Percentiles rank a stretch among this genome's conserved stretches.
Evolutionary conservation across 2,113 vertebrate genomes (phyloP).

Genomic region (Hiodon alosoides): DNA sequence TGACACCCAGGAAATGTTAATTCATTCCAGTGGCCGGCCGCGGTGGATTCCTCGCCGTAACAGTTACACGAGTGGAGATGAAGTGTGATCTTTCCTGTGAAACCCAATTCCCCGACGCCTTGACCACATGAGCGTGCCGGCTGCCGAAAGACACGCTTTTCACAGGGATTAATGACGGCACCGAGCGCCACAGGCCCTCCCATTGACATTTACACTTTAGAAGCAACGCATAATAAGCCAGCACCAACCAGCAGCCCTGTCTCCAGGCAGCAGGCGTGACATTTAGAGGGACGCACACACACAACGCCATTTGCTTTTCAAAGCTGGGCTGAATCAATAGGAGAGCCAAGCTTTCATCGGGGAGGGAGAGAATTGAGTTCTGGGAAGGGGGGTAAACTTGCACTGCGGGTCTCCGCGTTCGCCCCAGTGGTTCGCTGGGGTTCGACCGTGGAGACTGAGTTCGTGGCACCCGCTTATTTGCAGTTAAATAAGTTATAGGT

Average conservation of each 20-base stretch:
- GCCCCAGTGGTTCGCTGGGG: neutral
- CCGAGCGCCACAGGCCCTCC: conserved; percentile 9
- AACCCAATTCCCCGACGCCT: neutral
- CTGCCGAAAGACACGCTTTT: conserved; percentile 5
- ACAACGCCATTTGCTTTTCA: conserved; percentile 12
- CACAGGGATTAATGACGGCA: conserved; percentile 18
- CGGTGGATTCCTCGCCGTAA: neutral
- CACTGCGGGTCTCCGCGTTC: neutral
- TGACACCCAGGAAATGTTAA: neutral
- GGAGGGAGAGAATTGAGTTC: neutral
- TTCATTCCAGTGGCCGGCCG: neutral
- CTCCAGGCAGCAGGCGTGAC: conserved; percentile 18
- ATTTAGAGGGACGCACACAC: conserved; percentile 1
- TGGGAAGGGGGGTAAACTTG: neutral
- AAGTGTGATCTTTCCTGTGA: neutral
- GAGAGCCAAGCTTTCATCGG: neutral
- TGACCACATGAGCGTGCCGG: neutral
- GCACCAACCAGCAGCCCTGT: neutral
- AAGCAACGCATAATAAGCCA: conserved; percentile 5
- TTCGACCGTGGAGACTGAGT: neutral
- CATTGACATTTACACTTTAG: conserved; percentile 28
- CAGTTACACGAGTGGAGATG: neutral
- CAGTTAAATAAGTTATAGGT: no score
- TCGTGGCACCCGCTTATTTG: no score
- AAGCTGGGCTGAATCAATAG: conserved; percentile 6